These are phyloP conservation scores for Sardina pilchardus DNA, from an alignment of 2,113 vertebrate genomes.

Conservation along the genomic window DNA sequence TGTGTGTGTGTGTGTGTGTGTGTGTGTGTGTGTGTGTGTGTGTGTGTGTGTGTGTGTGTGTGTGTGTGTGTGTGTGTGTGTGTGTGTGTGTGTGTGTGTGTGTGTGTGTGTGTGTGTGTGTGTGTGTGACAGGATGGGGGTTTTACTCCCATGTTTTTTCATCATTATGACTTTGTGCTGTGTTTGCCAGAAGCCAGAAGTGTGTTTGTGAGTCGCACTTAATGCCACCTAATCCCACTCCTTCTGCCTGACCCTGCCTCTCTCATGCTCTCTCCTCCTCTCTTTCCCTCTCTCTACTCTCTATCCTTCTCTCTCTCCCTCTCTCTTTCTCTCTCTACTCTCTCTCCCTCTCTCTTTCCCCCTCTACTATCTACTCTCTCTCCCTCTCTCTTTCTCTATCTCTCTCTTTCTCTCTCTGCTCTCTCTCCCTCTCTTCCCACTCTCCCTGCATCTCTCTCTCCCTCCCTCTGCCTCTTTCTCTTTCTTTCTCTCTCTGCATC, in stretches of 20 bases:
- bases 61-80: not conserved
- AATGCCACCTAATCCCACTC: slow-evolving; percentile 50
- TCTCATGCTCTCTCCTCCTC: no score
- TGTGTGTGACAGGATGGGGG: not conserved
- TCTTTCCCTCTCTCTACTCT: not conserved
- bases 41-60: not conserved
- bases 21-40: not conserved
- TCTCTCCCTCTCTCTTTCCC: not conserved
- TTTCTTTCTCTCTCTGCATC: no score
- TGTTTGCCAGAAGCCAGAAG: slow-evolving; percentile 35
- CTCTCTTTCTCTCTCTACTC: not conserved
- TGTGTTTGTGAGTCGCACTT: slow-evolving; percentile 40
- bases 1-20: not conserved
- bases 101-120: not conserved
- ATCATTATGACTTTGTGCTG: slow-evolving; percentile 26
- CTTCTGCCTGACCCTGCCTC: slow-evolving; percentile 19
- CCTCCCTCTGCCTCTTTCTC: no score
- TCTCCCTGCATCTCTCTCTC: no score
- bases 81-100: not conserved
- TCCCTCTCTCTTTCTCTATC: no score
- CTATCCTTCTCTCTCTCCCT: slow-evolving; percentile 32
- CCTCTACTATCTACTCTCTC: no score
- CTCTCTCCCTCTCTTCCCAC: no score
- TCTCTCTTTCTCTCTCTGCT: no score
- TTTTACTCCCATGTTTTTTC: not conserved